These are phyloP conservation scores for Liparis tanakae DNA, from an alignment of 2,797 vertebrate genomes.

Conservation along the genomic window DNA sequence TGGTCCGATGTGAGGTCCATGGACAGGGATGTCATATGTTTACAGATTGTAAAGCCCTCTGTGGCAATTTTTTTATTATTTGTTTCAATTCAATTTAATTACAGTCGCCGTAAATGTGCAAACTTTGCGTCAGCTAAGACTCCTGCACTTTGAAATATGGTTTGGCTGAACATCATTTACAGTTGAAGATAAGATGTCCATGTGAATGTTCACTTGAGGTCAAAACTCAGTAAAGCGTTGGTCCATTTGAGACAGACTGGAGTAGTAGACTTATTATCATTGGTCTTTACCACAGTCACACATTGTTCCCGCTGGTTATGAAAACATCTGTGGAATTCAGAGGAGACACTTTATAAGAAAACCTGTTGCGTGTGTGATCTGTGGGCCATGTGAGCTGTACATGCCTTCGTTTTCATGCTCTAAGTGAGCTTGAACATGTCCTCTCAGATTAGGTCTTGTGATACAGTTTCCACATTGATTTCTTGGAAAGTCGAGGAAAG, in stretches of 20 bases:
- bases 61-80: too few species aligned
- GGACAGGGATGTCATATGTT: too few species aligned
- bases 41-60: too few species aligned
- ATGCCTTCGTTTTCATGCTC: slow-evolving; percentile 24
- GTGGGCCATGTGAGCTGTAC: slow-evolving; percentile 1
- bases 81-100: too few species aligned
- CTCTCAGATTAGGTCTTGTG: slow-evolving; percentile 35
- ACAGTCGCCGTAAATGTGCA: background rate
- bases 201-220: slow-evolving; percentile 26
- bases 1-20: too few species aligned
- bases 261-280: background rate
- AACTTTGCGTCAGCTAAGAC: background rate
- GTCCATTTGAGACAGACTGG: background rate
- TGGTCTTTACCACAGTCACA: slow-evolving; percentile 16
- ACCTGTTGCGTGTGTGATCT: background rate
- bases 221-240: slow-evolving; percentile 7
- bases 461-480: slow-evolving; percentile 27
- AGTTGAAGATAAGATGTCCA: slow-evolving; percentile 3
- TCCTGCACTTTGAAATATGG: background rate
- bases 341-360: background rate
- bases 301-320: slow-evolving; percentile 6
- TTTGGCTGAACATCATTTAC: background rate
- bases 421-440: slow-evolving; percentile 29
- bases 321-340: slow-evolving; percentile 19
- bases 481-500: slow-evolving; percentile 11